Evolutionary conservation across 2,888 invertebrate genomes (phyloP), one percentile per base, ranked within the genome.

Genomic region (Trissoscelio sp.): DNA sequence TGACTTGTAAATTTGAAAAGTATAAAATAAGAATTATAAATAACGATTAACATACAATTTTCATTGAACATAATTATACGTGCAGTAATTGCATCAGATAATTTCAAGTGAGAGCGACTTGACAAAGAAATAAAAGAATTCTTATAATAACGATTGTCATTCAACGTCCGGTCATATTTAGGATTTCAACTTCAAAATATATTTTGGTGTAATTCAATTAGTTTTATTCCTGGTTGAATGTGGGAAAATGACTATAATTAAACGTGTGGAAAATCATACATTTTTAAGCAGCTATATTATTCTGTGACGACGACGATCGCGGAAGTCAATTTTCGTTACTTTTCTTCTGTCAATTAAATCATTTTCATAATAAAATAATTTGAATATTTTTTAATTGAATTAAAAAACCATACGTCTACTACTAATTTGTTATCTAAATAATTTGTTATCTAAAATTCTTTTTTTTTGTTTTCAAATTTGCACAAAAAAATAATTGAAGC

Each of bases 121-220:
- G 74, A 14, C 46, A 46, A 46, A 34, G 62, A 58, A 62, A 57
- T 60, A 28, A 64, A 64, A 44, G 42, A 64, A 60, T 64, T 60
- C 44, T 62, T 55, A 62, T 74, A 48, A 73, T 73, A 64, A 74
- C 46, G 57, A 55, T 24, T 62, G 74, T 64, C 74, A 74, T 74
- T 64, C 57, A 64, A 34, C 18, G 74, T 57, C 44, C 57, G 55
- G 18, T 64, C 55, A 57, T 64, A 57, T 64, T 74, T 57, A 64
- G 57, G 16, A 24, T 3, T 24, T 20, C 20, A 16, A 22, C 60
- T 31, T 64, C 37, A 24, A 57, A 62, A 46, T 55, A 24, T 64
- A 64, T 57, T 46, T 46, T 37, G 3, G 55, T 31, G 4, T 57
- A 55, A 55, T 51, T 34, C 11, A 57, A 74, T 74, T 62, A 22